Evolutionary conservation across 1,140 invertebrate species (phyloP).

Genomic region (Drosophila ogumai): DNA sequence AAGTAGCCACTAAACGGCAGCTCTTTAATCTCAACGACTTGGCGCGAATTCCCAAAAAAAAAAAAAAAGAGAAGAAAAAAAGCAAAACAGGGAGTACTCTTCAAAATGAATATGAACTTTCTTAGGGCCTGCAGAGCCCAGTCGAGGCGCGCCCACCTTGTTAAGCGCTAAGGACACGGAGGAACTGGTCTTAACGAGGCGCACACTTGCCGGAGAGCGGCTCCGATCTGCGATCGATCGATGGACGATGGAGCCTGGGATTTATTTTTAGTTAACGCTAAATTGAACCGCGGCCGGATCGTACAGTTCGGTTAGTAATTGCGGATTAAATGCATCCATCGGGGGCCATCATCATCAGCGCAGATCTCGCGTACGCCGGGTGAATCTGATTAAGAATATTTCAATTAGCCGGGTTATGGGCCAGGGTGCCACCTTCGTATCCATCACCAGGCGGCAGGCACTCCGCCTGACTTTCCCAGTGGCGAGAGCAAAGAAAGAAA

Average conservation of each 20-base stretch:
- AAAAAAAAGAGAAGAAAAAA: constrained; percentile 6
- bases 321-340: constrained; percentile 76
- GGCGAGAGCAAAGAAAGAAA: constrained; percentile 39
- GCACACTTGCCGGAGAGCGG: constrained; percentile 36
- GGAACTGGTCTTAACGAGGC: constrained; percentile 47
- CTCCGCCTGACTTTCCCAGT: constrained; percentile 11
- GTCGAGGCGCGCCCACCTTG: constrained; percentile 75
- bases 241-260: constrained; percentile 6
- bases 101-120: constrained; percentile 52
- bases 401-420: constrained; percentile 63
- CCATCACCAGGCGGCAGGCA: constrained; percentile 22
- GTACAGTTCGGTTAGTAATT: constrained; percentile 58
- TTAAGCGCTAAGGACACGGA: constrained; percentile 72
- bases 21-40: constrained; percentile 81
- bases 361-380: constrained; percentile 47
- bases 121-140: constrained; percentile 40
- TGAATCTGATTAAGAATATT: constrained; percentile 83
- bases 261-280: constrained; percentile 77
- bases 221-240: constrained; percentile 39
- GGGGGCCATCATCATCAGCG: constrained; percentile 20
- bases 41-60: constrained; percentile 48
- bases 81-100: constrained; percentile 5
- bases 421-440: constrained; percentile 42
- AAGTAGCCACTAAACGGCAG: constrained; percentile 83
- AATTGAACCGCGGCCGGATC: constrained; percentile 62